Evolutionary conservation across 2,888 invertebrate species (phyloP).

Genomic region (Epistrophella euchroma): DNA sequence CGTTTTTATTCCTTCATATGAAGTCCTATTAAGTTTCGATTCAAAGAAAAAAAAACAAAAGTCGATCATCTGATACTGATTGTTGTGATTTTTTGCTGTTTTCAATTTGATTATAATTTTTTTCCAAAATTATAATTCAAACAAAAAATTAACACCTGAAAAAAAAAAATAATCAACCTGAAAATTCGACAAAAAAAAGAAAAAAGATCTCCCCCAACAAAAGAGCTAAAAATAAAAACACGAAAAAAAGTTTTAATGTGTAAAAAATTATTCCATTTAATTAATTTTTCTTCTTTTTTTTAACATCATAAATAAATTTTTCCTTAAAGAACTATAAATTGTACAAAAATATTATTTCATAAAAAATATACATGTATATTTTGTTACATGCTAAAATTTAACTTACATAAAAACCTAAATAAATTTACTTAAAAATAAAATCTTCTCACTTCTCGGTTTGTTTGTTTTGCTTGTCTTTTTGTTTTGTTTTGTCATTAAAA

Average conservation of each 20-base stretch:
- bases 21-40: no score
- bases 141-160: not conserved
- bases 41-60: not conserved
- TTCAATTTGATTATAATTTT: not conserved
- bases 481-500: constrained; percentile 1
- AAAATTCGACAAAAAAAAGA: not conserved
- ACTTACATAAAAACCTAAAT: not conserved
- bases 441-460: constrained; percentile 51
- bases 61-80: no score
- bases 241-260: constrained; percentile 20
- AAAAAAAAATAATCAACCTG: not conserved
- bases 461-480: constrained; percentile 62
- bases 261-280: constrained; percentile 71
- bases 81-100: no score
- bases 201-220: not conserved
- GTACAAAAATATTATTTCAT: constrained; percentile 53
- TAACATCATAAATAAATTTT: constrained; percentile 68
- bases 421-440: constrained; percentile 17
- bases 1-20: no score
- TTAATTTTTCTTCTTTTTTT: constrained; percentile 46
- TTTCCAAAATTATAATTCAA: not conserved
- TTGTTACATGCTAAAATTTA: not conserved
- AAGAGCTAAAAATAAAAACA: constrained; percentile 35
- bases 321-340: constrained; percentile 55
- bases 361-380: constrained; percentile 14